A percentile compares a stretch with the other conserved stretches of the same genome.
phyloP scores from a whole-genome alignment of 1,140 invertebrate genomes.

The Drosophila pseudoananassae region DNA sequence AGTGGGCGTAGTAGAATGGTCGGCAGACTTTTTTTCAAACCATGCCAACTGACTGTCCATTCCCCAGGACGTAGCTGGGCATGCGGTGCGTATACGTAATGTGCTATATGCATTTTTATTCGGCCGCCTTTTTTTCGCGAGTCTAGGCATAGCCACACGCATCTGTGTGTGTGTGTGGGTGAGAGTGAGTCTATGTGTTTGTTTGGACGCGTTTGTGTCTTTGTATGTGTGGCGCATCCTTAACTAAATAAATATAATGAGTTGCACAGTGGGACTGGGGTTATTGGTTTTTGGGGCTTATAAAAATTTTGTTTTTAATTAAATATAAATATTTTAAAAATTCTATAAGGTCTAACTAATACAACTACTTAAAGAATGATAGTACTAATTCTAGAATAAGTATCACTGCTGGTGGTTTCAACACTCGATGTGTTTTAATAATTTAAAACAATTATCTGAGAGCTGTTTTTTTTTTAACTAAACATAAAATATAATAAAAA shows the following conservation, averaged over 20 bases:
- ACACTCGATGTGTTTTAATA: too few relatives aligned
- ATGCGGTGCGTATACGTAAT: constrained; percentile 72
- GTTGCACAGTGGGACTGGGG: constrained; percentile 51
- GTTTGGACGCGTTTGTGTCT: constrained; percentile 2
- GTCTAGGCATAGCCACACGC: constrained; percentile 32
- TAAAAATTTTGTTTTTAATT: too few relatives aligned
- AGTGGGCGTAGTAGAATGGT: too few relatives aligned
- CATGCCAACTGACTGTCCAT: constrained; percentile 14
- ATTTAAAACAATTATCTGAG: too few relatives aligned
- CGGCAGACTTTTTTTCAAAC: too few relatives aligned
- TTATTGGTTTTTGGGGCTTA: neutral
- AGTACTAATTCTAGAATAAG: too few relatives aligned
- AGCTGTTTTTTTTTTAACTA: too few relatives aligned
- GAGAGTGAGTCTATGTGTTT: constrained; percentile 5
- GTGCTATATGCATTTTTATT: constrained; percentile 44
- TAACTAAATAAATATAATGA: constrained; percentile 80
- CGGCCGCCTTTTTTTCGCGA: constrained; percentile 2
- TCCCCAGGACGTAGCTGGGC: constrained; percentile 10
- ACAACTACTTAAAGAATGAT: too few relatives aligned
- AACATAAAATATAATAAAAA: too few relatives aligned
- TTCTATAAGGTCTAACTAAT: too few relatives aligned
- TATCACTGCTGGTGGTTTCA: too few relatives aligned
- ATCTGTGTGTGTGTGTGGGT: constrained; percentile 28
- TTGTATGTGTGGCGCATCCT: constrained; percentile 44
- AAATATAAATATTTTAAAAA: too few relatives aligned